Evolutionary conservation across 2,797 vertebrate species (phyloP).

Genomic region (Acanthurus leucopareius): DNA sequence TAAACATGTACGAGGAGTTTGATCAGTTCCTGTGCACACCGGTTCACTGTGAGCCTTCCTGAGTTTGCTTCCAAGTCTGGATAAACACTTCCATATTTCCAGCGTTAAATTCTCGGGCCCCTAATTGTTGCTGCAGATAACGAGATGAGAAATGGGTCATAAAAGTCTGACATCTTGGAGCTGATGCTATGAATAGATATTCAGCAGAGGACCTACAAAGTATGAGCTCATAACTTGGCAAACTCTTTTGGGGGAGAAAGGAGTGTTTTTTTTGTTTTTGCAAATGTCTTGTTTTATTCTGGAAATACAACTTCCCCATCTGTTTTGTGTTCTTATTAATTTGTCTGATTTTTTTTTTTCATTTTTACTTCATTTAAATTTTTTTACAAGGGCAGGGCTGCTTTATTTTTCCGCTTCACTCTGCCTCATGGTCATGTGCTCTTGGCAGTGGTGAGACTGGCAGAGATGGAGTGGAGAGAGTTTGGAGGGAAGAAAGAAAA

Average conservation of each 20-base stretch:
- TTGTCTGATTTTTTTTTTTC: constrained; percentile 72
- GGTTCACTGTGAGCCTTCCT: constrained; percentile 9
- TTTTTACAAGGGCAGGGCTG: constrained; percentile 73
- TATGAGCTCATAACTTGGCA: constrained; percentile 82
- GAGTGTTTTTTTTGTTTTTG: constrained; percentile 48
- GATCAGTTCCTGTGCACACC: constrained; percentile 29
- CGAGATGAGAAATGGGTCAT: constrained; percentile 74
- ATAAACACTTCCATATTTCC: constrained; percentile 67
- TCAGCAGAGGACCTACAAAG: constrained; percentile 73
- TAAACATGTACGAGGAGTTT: constrained; percentile 29
- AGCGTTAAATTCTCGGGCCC: constrained; percentile 61
- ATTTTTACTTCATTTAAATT: constrained; percentile 66
- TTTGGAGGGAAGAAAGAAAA: constrained; percentile 37
- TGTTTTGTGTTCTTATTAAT: constrained; percentile 81
- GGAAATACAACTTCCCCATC: constrained; percentile 81
- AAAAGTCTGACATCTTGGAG: constrained; percentile 77
- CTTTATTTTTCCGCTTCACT: constrained; percentile 71
- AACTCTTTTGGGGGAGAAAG: constrained; percentile 25
- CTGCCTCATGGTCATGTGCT: constrained; percentile 74
- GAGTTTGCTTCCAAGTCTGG: constrained; percentile 43
- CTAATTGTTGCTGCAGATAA: constrained; percentile 79
- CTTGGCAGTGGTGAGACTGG: constrained; percentile 51
- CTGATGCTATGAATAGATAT: constrained; percentile 80
- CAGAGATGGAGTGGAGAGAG: constrained; percentile 45
- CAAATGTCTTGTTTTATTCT: constrained; percentile 76